Evolutionary conservation across 2,888 invertebrate genomes (phyloP), one percentile per base, ranked within the genome.

Genomic region (Epirrhoe alternata): DNA sequence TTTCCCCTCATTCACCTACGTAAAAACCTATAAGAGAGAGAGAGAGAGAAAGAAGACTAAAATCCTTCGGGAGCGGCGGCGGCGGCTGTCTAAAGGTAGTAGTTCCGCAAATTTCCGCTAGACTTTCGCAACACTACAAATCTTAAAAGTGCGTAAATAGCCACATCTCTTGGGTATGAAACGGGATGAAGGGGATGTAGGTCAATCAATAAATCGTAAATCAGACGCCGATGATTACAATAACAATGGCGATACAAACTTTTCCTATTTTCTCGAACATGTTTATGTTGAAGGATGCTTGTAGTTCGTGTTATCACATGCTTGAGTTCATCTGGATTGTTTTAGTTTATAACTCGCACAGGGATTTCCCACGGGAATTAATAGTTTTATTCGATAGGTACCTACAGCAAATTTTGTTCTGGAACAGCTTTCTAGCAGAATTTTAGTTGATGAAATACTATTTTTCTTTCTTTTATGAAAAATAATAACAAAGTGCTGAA

Each of bases 161-260:
- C 64, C 38, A 8, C 38, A 12, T 42, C 52, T 57, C 52, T 17
- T 47, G 14, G 50, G 50, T 38, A 50, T 58, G 24, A 24, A 24
- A 24, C 33, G 53, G 17, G 42, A 61, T 47, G 51, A 31, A 67
- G 57, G 63, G 61, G 57, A 88, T 84, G 82, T 88, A 86, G 88
- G 88, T 87, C 88, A 85, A 88, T 88, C 87, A 83, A 88, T 88
- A 86, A 72, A 66, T 72, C 73, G 82, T 78, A 79, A 77, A 75
- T 74, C 73, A 70, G 68, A 76, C 24, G 24, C 24, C 24, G 55
- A 71, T 81, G 77, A 85, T 85, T 85, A 82, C 78, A 77, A 80
- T 81, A 81, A 81, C 79, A 83, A 79, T 81, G 16, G 35, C 63
- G 72, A 76, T 76, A 76, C 73, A 73, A 63, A 78, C 73, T 80